phyloP scores from a whole-genome alignment of 2,113 vertebrate species.

The Cebidichthys violaceus region DNA sequence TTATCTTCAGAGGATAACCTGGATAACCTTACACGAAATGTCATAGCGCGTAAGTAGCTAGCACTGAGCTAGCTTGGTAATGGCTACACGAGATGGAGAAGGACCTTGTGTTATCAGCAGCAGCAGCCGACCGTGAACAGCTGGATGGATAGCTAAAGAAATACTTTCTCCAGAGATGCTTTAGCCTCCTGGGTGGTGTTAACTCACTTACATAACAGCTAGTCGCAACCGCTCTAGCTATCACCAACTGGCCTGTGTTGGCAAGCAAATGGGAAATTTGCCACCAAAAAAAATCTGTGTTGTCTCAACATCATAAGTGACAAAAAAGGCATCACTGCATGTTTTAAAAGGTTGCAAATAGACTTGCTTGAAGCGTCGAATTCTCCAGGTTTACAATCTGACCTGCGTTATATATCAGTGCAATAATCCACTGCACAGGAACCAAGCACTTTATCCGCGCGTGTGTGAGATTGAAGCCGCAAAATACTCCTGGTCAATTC shows the following conservation, averaged over 20 bases:
- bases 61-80: constrained; percentile 74
- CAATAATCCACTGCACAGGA: constrained; percentile 14
- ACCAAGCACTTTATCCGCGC: constrained; percentile 11
- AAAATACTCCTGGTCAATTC: constrained; percentile 27
- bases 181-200: constrained; percentile 69
- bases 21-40: constrained; percentile 83
- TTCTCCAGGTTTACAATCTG: not conserved
- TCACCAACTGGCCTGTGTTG: constrained; percentile 59
- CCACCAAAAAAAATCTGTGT: constrained; percentile 40
- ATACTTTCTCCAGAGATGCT: constrained; percentile 73
- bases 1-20: constrained; percentile 77
- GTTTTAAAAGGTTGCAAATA: constrained; percentile 33
- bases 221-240: constrained; percentile 42
- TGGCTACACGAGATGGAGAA: constrained; percentile 73
- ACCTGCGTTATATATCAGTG: constrained; percentile 34
- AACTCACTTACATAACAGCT: constrained; percentile 77
- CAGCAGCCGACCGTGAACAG: constrained; percentile 64
- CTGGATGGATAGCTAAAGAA: constrained; percentile 67
- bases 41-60: constrained; percentile 79
- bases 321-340: constrained; percentile 35
- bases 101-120: constrained; percentile 60
- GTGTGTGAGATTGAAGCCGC: constrained; percentile 19
- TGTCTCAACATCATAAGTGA: constrained; percentile 46
- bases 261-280: constrained; percentile 64
- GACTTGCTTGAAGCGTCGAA: constrained; percentile 24